Base-by-base conservation (phyloP, 2,797 vertebrate genomes). In the Anniella stebbinsi region DNA sequence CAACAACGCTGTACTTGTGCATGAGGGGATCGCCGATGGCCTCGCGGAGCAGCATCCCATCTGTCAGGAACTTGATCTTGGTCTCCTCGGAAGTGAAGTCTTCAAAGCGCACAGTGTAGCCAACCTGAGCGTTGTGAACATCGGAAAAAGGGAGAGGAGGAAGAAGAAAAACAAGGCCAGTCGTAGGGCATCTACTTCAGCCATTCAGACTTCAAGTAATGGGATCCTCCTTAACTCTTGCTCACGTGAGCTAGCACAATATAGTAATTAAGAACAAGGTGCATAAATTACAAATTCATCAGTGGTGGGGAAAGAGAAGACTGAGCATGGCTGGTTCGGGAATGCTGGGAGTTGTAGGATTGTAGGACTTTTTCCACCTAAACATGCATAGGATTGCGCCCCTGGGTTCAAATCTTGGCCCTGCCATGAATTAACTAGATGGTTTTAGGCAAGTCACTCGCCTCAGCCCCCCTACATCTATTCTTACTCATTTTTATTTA, bases 31-130 rank as follows among this genome's bases (percentile, higher is more conserved):
- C 99, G 1, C 98, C 98, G 0, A 99, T 98, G 28, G 99, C 99
- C 94, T 99, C 99, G 0, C 99, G 98, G 3, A 99, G 97, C 80
- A 99, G 97, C 99, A 99, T 99, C 17, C 99, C 99, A 0, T 99
- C 99, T 0, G 99, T 99, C 96, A 99, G 97, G 92, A 99, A 99
- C 95, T 98, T 99, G 91, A 99, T 96, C 95, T 98, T 98, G 0
- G 99, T 99, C 94, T 99, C 98, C 0, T 97, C 91, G 0, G 98
- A 99, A 0, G 98, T 98, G n/a, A 98, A 97, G 9, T 99, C 99
- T 0, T 99, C 99, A 0, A 99, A 99, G 69, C 99, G 98, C 21
- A 99, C 99, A 0, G 98, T 98, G 93, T 99, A 99, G 89, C 99
- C 99, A 0, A 99, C 98, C 99, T 99, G 93, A 45, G 1, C 12